Percentiles rank a stretch among this genome's conserved stretches.
Evolutionary conservation across 2,797 vertebrate species (phyloP).

Genomic region (Bothrops alternatus): DNA sequence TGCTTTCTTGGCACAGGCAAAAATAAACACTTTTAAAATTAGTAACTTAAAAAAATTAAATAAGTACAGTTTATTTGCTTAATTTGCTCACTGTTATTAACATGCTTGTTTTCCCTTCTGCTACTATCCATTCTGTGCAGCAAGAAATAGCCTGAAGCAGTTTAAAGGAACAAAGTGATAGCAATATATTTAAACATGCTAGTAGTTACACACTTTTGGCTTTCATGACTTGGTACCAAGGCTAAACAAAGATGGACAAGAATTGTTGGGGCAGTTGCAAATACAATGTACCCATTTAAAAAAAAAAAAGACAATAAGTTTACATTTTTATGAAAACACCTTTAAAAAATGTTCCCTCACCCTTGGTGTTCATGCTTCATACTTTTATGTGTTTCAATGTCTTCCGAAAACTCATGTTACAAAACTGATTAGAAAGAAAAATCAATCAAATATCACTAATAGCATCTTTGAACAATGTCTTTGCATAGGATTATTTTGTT

Average conservation of each 20-base stretch:
- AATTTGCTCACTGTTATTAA: not conserved
- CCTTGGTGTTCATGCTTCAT: no score
- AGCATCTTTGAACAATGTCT: no score
- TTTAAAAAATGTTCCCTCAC: no score
- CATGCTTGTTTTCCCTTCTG: not conserved
- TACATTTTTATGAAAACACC: no score
- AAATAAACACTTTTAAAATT: not conserved
- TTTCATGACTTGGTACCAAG: no score
- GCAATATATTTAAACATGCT: not conserved
- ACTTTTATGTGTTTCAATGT: no score
- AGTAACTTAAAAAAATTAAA: no score
- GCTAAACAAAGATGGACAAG: not conserved
- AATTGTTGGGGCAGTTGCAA: not conserved
- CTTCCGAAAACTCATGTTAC: no score
- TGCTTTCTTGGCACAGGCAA: not conserved
- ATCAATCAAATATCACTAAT: no score
- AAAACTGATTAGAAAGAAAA: no score
- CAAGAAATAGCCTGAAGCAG: not conserved
- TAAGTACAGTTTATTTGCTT: not conserved
- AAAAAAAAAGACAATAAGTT: no score
- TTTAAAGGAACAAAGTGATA: not conserved
- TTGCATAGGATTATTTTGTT: no score
- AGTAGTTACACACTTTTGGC: not conserved
- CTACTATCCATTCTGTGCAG: not conserved
- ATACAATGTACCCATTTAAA: not conserved